Conservation (phyloP, 2,797 vertebrate genomes). For the Lophura swinhoii region DNA sequence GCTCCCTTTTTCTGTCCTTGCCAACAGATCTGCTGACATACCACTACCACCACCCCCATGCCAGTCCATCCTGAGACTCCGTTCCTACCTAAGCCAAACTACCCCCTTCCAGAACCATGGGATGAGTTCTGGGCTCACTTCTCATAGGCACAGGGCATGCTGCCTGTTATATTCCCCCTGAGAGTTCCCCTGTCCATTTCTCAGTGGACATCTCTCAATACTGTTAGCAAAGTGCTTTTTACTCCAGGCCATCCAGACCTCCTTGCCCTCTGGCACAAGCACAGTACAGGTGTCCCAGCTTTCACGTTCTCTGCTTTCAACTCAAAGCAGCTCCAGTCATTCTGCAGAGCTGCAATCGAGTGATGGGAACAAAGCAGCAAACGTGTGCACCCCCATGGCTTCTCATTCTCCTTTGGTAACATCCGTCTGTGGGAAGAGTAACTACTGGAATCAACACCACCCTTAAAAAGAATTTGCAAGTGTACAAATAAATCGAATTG, state of each 20-base stretch:
- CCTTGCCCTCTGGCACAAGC: background rate
- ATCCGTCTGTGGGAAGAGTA: background rate
- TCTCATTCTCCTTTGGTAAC: background rate
- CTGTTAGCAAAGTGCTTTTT: background rate
- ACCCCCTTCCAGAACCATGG: too few relatives aligned
- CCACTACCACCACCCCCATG: too few relatives aligned
- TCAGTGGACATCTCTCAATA: background rate
- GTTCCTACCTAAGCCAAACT: too few relatives aligned
- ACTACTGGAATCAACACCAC: background rate
- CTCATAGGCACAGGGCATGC: background rate
- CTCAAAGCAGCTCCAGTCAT: background rate
- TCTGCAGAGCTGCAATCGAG: background rate
- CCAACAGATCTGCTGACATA: background rate
- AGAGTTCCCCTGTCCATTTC: background rate
- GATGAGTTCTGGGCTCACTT: background rate
- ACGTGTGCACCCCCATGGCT: background rate
- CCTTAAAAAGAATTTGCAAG: background rate
- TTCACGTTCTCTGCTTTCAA: background rate
- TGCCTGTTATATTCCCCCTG: background rate
- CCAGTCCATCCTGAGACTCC: too few relatives aligned
- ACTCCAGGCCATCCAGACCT: background rate
- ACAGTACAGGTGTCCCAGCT: too few relatives aligned
- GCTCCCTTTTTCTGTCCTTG: background rate
- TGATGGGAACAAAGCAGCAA: background rate
- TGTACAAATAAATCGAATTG: background rate